These are phyloP conservation scores for Drosophila chauvacae DNA, from an alignment of 1,140 invertebrate genomes.

Conservation along the genomic window DNA sequence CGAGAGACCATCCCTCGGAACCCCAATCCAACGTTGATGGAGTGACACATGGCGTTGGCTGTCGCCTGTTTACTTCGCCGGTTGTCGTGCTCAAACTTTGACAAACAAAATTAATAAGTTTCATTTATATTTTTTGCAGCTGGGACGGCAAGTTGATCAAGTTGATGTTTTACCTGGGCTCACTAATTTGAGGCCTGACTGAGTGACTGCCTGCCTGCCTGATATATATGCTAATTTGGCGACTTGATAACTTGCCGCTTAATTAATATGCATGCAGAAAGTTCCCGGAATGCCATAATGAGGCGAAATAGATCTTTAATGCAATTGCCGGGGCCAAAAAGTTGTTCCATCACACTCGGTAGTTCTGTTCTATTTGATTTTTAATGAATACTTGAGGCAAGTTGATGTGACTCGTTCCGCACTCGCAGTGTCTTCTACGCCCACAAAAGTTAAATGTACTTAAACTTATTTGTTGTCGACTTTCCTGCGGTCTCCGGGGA, in stretches of 20 bases:
- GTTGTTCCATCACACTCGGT: constrained; percentile 31
- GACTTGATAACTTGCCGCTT: constrained; percentile 51
- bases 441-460: constrained; percentile 68
- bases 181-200: constrained; percentile 50
- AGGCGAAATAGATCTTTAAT: constrained; percentile 66
- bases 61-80: constrained; percentile 38
- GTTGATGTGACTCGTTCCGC: constrained; percentile 20
- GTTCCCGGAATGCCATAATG: constrained; percentile 40
- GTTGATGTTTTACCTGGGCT: constrained; percentile 36
- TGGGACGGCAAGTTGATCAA: constrained; percentile 3
- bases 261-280: constrained; percentile 67
- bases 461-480: constrained; percentile 69
- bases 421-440: constrained; percentile 12
- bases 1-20: constrained; percentile 1
- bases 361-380: constrained; percentile 66
- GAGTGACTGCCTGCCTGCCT: constrained; percentile 8
- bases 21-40: constrained; percentile 36
- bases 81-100: constrained; percentile 40
- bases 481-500: constrained; percentile 40
- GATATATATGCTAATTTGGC: constrained; percentile 52
- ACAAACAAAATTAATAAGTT: constrained; percentile 58
- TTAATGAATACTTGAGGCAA: constrained; percentile 63
- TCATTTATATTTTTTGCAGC: constrained; percentile 42
- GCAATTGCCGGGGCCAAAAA: constrained; percentile 58
- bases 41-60: constrained; percentile 49